Percentiles rank a stretch among this genome's conserved stretches.
These are phyloP conservation scores for Lampris megalopsis DNA, from an alignment of 2,113 vertebrate species.

Conservation along the genomic window DNA sequence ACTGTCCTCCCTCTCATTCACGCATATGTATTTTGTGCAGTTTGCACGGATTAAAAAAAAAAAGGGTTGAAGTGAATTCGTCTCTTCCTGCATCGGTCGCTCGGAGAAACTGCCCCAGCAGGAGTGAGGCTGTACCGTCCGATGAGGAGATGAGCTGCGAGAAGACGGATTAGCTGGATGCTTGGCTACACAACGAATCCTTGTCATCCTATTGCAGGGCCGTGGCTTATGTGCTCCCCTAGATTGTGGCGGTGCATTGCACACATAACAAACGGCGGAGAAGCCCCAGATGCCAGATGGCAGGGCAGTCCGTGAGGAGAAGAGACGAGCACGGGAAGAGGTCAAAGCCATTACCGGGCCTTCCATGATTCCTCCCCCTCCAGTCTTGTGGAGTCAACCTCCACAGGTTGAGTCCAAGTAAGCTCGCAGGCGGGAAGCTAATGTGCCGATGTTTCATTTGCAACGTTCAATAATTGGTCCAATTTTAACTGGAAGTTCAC, in stretches of 20 bases:
- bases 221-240: constrained; percentile 28
- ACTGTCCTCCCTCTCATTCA: no score
- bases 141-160: constrained; percentile 42
- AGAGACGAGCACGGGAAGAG: constrained; percentile 42
- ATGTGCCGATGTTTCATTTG: neutral
- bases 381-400: constrained; percentile 13
- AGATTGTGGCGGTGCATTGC: constrained; percentile 15
- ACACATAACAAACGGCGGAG: constrained; percentile 54
- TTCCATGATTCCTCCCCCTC: constrained; percentile 41
- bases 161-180: constrained; percentile 63
- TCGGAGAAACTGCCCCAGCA: constrained; percentile 29
- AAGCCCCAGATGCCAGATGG: constrained; percentile 48
- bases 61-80: constrained; percentile 48
- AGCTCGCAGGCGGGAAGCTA: constrained; percentile 12
- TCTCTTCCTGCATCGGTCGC: constrained; percentile 59
- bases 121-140: constrained; percentile 32
- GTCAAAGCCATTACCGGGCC: constrained; percentile 59
- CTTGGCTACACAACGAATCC: constrained; percentile 43
- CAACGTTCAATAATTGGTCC: neutral
- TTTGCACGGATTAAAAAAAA: constrained; percentile 39
- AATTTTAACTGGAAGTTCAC: neutral
- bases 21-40: constrained; percentile 15
- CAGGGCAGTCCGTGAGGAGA: constrained; percentile 43
- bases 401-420: neutral
- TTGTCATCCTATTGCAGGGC: constrained; percentile 49